Percentiles rank a stretch among this genome's conserved stretches.
Evolutionary conservation across 2,888 invertebrate genomes (phyloP).

Genomic region (Drosophila gaucha): DNA sequence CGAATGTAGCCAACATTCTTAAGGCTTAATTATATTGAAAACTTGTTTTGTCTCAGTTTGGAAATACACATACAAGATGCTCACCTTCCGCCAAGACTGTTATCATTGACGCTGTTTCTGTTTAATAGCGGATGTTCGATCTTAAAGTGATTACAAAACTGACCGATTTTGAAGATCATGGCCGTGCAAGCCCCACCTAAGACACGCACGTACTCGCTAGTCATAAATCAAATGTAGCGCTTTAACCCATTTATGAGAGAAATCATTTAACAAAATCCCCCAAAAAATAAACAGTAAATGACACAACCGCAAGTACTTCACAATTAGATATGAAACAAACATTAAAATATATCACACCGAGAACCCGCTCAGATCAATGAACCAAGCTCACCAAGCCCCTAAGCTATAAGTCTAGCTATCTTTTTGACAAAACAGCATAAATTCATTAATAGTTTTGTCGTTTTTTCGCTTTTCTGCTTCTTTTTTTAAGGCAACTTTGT

Average conservation of each 20-base stretch:
- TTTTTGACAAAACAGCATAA: conserved; percentile 55
- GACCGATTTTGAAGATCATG: conserved; percentile 58
- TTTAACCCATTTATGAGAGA: conserved; percentile 40
- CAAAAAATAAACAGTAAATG: conserved; percentile 2
- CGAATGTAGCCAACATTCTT: conserved; percentile 15
- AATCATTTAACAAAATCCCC: conserved; percentile 30
- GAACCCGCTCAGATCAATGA: conserved; percentile 63
- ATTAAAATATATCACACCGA: conserved; percentile 34
- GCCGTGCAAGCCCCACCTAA: conserved; percentile 32
- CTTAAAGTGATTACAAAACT: conserved; percentile 43
- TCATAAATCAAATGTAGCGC: conserved; percentile 46
- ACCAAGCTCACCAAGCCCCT: conserved; percentile 60
- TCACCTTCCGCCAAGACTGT: conserved; percentile 63
- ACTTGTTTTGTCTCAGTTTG: conserved; percentile 47
- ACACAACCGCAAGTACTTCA: conserved; percentile 18
- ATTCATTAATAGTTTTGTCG: conserved; percentile 59
- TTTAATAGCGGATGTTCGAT: conserved; percentile 41
- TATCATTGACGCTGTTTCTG: conserved; percentile 62
- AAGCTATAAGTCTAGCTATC: conserved; percentile 10
- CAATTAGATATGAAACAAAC: conserved; percentile 38
- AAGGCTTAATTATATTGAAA: conserved; percentile 31
- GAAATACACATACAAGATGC: conserved; percentile 40
- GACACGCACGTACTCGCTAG: conserved; percentile 8
- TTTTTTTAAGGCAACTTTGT: conserved; percentile 54
- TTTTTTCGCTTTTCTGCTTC: conserved; percentile 5